phyloP scores from a whole-genome alignment of 2,888 invertebrate species.

The Stenodema calcarata region DNA sequence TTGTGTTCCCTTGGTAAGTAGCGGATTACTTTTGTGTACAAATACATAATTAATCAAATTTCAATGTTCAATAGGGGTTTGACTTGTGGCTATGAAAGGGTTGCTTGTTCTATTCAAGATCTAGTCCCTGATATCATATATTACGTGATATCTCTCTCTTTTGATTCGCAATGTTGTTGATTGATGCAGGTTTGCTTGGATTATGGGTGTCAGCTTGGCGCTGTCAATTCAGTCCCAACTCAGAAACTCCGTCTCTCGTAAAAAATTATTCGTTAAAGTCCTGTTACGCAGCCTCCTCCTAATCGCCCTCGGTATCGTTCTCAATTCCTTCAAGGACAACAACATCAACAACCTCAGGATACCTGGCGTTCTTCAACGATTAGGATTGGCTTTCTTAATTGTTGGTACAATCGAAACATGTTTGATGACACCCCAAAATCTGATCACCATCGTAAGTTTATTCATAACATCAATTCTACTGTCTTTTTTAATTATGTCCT shows the following conservation, averaged over 20 bases:
- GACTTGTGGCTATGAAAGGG: too few relatives aligned
- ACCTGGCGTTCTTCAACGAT: constrained; percentile 84
- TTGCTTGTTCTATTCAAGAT: too few relatives aligned
- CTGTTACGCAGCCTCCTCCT: constrained; percentile 69
- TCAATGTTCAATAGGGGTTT: too few relatives aligned
- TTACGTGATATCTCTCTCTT: too few relatives aligned
- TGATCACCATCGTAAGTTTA: constrained; percentile 58
- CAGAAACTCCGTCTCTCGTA: constrained; percentile 69
- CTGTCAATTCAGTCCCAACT: constrained; percentile 75
- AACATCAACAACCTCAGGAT: constrained; percentile 67
- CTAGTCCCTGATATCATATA: too few relatives aligned
- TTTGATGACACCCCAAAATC: constrained; percentile 62
- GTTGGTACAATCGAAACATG: constrained; percentile 73
- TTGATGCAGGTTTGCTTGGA: constrained; percentile 76
- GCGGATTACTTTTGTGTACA: too few relatives aligned
- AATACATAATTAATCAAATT: too few relatives aligned
- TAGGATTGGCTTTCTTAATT: constrained; percentile 78
- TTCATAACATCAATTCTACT: not conserved
- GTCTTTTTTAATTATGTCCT: not conserved
- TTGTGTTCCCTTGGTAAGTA: constrained; percentile 83
- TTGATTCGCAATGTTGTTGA: too few relatives aligned
- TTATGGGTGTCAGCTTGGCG: constrained; percentile 83
- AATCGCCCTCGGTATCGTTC: constrained; percentile 71
- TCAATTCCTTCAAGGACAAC: constrained; percentile 64
- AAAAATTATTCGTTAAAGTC: constrained; percentile 63